Conservation (phyloP, 2,888 invertebrate genomes). For the Drosophila limbata region DNA sequence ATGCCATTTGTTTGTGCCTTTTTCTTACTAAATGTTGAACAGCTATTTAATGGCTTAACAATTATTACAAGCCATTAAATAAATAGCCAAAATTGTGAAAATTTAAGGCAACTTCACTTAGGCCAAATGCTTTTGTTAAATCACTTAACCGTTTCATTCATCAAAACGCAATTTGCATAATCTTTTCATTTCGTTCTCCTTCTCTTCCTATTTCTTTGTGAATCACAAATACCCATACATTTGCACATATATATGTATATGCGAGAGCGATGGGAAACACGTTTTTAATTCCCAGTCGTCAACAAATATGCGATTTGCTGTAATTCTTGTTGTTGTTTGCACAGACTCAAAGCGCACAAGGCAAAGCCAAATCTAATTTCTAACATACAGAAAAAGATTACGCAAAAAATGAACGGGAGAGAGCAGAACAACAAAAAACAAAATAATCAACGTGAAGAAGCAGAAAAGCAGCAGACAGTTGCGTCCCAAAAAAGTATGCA, state of each 20-base stretch:
- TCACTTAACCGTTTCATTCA: constrained; percentile 54
- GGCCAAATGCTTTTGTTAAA: constrained; percentile 33
- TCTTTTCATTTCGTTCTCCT: constrained; percentile 7
- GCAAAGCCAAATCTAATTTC: constrained; percentile 74
- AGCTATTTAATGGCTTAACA: constrained; percentile 13
- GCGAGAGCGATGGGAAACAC: constrained; percentile 39
- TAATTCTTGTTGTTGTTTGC: constrained; percentile 42
- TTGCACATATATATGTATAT: background rate
- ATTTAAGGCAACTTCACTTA: constrained; percentile 32
- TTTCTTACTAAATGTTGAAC: constrained; percentile 8
- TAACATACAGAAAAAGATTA: constrained; percentile 55
- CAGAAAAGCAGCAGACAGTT: constrained; percentile 51
- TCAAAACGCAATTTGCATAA: constrained; percentile 52
- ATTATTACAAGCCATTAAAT: constrained; percentile 44
- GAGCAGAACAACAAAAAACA: constrained; percentile 15
- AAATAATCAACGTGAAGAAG: constrained; percentile 60
- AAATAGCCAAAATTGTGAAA: constrained; percentile 30
- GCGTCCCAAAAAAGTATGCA: constrained; percentile 74
- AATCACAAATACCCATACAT: constrained; percentile 11
- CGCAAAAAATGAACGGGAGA: constrained; percentile 56
- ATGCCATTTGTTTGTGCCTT: constrained; percentile 14
- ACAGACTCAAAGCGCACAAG: constrained; percentile 46
- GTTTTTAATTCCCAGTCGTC: constrained; percentile 75
- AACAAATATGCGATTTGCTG: constrained; percentile 53
- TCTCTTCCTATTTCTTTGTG: background rate